Evolutionary conservation across 2,113 vertebrate genomes (phyloP).

Genomic region (Zonotrichia leucophrys): DNA sequence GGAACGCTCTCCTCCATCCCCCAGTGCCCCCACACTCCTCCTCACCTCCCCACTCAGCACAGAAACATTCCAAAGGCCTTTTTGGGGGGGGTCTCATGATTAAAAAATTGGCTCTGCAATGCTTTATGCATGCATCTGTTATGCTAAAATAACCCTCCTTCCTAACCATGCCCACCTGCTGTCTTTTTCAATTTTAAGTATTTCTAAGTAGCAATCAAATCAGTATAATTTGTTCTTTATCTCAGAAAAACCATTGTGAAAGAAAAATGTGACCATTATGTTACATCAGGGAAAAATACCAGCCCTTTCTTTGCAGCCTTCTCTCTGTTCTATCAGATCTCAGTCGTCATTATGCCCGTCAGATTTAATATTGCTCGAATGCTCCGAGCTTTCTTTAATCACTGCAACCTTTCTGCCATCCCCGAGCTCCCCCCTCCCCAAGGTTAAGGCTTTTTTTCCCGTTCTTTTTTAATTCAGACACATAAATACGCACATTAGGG

Average conservation of each 20-base stretch:
- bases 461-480: constrained; percentile 64
- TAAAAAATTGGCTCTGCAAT: constrained; percentile 68
- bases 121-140: constrained; percentile 84
- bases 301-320: constrained; percentile 80
- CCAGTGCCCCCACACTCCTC: neutral
- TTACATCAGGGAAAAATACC: constrained; percentile 84
- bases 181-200: constrained; percentile 87
- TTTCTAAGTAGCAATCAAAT: constrained; percentile 88
- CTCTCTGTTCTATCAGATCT: constrained; percentile 80
- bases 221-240: constrained; percentile 88
- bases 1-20: rapidly evolving
- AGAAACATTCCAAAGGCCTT: neutral
- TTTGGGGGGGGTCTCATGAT: constrained; percentile 50
- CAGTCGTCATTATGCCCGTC: constrained; percentile 77
- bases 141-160: constrained; percentile 83
- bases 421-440: constrained; percentile 58
- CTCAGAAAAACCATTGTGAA: constrained; percentile 84
- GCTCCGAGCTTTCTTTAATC: constrained; percentile 79
- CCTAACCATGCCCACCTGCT: constrained; percentile 83
- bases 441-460: constrained; percentile 58
- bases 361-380: constrained; percentile 78
- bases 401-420: constrained; percentile 72
- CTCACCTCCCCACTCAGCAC: neutral
- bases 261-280: constrained; percentile 87
- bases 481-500: constrained; percentile 68